Evolutionary conservation across 92 coral and sea anemone genomes (phyloP).

Genomic region (Desmophyllum pertusum): DNA sequence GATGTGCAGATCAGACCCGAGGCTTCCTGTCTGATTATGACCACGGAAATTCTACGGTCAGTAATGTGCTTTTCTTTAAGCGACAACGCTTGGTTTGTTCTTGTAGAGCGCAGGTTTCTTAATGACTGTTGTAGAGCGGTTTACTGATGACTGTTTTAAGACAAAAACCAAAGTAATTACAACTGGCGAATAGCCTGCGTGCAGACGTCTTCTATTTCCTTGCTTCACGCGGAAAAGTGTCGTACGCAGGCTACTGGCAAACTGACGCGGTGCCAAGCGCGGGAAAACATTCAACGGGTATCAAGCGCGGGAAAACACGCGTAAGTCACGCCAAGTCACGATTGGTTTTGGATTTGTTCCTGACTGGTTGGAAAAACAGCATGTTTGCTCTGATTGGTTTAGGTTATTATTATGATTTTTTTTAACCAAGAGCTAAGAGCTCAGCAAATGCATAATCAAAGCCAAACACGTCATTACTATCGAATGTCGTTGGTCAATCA

Average conservation of each 20-base stretch:
- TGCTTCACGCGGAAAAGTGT: no score
- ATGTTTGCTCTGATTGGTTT: no score
- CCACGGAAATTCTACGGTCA: conserved; percentile 95
- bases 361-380: not conserved
- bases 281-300: not conserved
- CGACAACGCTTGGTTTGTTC: not conserved
- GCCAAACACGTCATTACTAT: no score
- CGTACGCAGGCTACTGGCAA: no score
- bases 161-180: not conserved
- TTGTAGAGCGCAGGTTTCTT: not conserved
- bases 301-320: not conserved
- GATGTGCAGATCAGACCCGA: conserved; percentile 97
- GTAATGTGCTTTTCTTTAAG: not conserved
- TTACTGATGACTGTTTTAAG: no score
- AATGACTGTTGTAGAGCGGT: not conserved
- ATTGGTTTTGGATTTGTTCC: not conserved
- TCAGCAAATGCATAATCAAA: no score
- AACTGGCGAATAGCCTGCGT: no score
- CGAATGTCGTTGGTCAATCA: no score
- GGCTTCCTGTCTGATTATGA: conserved; percentile 95
- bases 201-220: no score
- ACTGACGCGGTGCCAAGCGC: not conserved
- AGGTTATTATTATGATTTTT: no score
- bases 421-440: no score
- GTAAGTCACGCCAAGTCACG: no score